phyloP scores from a whole-genome alignment of 2,113 vertebrate genomes.

The Clarias macrocephalus region DNA sequence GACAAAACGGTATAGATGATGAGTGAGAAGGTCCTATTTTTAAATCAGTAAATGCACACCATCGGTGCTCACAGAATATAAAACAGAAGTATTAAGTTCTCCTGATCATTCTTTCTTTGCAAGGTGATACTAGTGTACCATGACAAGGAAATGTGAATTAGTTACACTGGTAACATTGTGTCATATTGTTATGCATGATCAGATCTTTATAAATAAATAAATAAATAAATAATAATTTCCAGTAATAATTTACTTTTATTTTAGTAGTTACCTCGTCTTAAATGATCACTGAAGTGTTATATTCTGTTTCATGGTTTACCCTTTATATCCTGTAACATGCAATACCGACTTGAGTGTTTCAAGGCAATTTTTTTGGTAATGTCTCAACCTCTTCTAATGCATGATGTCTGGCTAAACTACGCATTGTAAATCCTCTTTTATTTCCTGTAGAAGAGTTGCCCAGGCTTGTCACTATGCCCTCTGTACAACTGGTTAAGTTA shows the following conservation, averaged over 20 bases:
- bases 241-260: neutral
- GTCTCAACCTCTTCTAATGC: neutral
- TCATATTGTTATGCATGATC: neutral
- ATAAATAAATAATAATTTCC: neutral
- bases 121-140: neutral
- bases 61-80: neutral
- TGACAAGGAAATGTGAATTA: neutral
- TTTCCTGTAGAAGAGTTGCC: slow-evolving; percentile 2
- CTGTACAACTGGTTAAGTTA: slow-evolving; percentile 7
- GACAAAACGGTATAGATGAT: no score
- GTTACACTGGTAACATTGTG: neutral
- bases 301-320: neutral
- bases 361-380: neutral
- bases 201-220: neutral
- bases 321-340: neutral
- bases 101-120: neutral
- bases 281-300: neutral
- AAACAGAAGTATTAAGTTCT: neutral
- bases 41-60: neutral
- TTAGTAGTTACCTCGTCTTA: neutral
- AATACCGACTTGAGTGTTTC: neutral
- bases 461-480: slow-evolving; percentile 6
- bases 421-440: neutral
- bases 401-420: neutral
- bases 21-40: neutral